phyloP scores from a whole-genome alignment of 2,797 vertebrate genomes.

The Mareca penelope region DNA sequence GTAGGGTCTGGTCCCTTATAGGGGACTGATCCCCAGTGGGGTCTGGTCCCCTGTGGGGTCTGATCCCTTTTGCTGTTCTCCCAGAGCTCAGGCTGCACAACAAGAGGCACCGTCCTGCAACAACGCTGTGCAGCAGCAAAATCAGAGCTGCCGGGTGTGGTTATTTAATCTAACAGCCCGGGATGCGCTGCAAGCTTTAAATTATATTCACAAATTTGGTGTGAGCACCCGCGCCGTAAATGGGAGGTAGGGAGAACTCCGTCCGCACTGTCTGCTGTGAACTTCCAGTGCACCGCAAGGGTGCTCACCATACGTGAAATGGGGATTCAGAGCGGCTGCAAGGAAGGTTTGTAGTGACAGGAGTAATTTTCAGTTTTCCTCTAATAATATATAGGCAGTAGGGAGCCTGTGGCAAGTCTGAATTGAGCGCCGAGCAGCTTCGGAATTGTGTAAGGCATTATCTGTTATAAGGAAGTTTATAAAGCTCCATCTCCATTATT shows the following conservation, averaged over 20 bases:
- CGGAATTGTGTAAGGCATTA: constrained; percentile 60
- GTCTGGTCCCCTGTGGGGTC: too few species aligned
- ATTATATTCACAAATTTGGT: not conserved
- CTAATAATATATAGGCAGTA: not conserved
- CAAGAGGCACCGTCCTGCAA: not conserved
- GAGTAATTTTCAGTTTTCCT: constrained; percentile 22
- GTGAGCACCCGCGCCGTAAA: not conserved
- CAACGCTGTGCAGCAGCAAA: not conserved
- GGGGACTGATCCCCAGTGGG: too few species aligned
- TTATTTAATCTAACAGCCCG: not conserved
- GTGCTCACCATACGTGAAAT: not conserved
- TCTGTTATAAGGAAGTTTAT: constrained; percentile 66
- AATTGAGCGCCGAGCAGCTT: constrained; percentile 42
- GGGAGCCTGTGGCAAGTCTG: constrained; percentile 43
- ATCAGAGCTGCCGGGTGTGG: constrained; percentile 34
- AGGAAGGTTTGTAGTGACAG: not conserved
- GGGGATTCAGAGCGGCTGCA: not conserved
- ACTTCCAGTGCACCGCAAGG: not conserved
- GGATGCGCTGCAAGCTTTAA: not conserved
- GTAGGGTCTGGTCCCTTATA: too few species aligned
- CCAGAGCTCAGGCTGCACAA: not conserved
- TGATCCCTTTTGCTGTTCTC: not conserved
- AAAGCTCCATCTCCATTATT: constrained; percentile 65
- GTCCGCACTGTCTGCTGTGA: not conserved
- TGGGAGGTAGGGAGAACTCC: not conserved